These are phyloP conservation scores for Allygus modestus DNA, from an alignment of 2,888 invertebrate genomes.

Conservation along the genomic window DNA sequence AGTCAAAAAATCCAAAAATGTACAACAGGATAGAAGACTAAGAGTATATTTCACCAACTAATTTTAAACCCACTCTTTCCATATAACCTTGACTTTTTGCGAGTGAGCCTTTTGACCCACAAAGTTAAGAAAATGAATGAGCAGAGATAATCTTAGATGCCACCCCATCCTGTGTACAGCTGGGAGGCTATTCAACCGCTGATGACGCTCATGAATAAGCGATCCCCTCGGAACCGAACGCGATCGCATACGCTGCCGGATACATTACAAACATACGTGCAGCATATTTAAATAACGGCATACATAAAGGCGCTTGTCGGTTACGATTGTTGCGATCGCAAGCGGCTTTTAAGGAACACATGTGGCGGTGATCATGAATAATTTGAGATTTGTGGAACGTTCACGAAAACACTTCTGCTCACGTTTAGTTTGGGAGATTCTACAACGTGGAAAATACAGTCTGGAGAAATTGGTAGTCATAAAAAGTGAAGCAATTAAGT, in stretches of 20 bases:
- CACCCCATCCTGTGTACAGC: constrained; percentile 36
- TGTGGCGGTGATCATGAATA: neutral
- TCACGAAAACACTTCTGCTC: too few species aligned
- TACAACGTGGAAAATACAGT: too few species aligned
- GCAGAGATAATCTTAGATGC: constrained; percentile 14
- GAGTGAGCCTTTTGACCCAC: neutral
- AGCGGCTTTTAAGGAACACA: neutral
- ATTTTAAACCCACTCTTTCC: too few species aligned
- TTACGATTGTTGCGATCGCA: neutral
- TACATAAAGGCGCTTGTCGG: neutral
- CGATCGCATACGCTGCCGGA: neutral
- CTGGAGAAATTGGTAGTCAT: too few species aligned
- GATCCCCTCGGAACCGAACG: neutral
- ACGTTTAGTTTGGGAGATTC: too few species aligned
- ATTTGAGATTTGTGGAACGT: too few species aligned
- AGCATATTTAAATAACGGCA: neutral
- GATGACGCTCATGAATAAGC: constrained; percentile 50
- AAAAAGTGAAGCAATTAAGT: too few species aligned
- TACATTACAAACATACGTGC: neutral
- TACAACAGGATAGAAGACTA: too few species aligned
- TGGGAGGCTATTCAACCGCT: constrained; percentile 30
- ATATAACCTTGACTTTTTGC: too few species aligned
- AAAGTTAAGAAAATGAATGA: neutral
- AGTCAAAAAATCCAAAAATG: too few species aligned
- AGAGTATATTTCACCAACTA: too few species aligned